These are phyloP conservation scores for Littorina saxatilis DNA, from an alignment of 1,140 invertebrate species.

Conservation along the genomic window DNA sequence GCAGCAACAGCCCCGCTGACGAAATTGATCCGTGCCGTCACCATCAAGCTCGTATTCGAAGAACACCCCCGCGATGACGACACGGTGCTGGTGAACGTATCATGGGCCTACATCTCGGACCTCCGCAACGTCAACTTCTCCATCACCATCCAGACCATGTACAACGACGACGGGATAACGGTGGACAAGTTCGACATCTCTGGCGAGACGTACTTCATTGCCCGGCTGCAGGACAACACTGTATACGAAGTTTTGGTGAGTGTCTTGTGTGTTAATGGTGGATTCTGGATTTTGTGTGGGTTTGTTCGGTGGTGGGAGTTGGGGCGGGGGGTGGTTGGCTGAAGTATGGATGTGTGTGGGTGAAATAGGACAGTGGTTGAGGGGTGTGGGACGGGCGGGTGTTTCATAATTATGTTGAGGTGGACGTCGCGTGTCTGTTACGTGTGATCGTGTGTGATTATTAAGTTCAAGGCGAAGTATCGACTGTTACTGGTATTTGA, in stretches of 20 bases:
- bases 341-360: too few species aligned
- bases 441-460: too few species aligned
- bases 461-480: too few species aligned
- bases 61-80: not conserved
- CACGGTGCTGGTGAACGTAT: slow-evolving; percentile 40
- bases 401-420: too few species aligned
- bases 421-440: too few species aligned
- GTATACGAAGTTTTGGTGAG: slow-evolving; percentile 22
- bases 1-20: not conserved
- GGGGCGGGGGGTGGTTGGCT: too few species aligned
- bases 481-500: too few species aligned
- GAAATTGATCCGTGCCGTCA: not conserved
- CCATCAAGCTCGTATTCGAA: not conserved
- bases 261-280: too few species aligned
- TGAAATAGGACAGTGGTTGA: too few species aligned
- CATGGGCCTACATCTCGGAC: slow-evolving; percentile 40
- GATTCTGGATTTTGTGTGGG: not conserved
- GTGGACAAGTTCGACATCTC: not conserved
- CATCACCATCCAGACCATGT: not conserved
- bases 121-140: slow-evolving; percentile 15
- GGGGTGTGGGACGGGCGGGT: too few species aligned
- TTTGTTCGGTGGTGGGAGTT: not conserved
- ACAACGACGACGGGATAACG: not conserved
- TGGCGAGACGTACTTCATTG: not conserved
- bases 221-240: slow-evolving; percentile 18